These are phyloP conservation scores for Sarcoramphus papa DNA, from an alignment of 2,797 vertebrate species.

Conservation along the genomic window DNA sequence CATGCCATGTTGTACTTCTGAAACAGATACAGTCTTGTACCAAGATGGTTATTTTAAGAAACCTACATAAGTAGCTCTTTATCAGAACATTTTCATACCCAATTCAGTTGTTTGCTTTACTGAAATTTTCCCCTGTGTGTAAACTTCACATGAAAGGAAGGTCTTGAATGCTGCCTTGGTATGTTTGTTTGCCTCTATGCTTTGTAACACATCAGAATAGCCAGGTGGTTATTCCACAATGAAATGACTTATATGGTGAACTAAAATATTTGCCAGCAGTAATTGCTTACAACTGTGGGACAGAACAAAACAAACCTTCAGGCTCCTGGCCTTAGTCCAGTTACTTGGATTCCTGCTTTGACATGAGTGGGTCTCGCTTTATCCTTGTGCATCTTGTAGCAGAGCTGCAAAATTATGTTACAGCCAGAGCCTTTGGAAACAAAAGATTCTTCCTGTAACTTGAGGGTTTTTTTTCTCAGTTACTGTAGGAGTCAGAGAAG, in stretches of 20 bases:
- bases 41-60: neutral
- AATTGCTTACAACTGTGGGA: neutral
- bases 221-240: neutral
- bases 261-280: neutral
- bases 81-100: neutral
- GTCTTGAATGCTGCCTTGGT: neutral
- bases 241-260: neutral
- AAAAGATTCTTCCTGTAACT: neutral
- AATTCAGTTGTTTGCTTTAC: neutral
- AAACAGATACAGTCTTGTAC: neutral
- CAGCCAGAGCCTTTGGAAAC: neutral
- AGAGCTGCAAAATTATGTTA: neutral
- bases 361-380: rapidly evolving
- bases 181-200: neutral
- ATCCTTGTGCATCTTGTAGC: neutral
- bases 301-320: neutral
- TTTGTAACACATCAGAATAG: neutral
- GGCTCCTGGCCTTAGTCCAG: neutral
- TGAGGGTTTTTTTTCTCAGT: rapidly evolving
- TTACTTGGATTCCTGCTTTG: neutral
- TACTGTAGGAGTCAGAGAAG: neutral
- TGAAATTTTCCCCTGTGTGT: neutral
- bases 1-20: neutral
- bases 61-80: neutral
- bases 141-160: neutral